Base-by-base conservation (phyloP, 2,797 vertebrate species). In the Babyrousa celebensis region DNA sequence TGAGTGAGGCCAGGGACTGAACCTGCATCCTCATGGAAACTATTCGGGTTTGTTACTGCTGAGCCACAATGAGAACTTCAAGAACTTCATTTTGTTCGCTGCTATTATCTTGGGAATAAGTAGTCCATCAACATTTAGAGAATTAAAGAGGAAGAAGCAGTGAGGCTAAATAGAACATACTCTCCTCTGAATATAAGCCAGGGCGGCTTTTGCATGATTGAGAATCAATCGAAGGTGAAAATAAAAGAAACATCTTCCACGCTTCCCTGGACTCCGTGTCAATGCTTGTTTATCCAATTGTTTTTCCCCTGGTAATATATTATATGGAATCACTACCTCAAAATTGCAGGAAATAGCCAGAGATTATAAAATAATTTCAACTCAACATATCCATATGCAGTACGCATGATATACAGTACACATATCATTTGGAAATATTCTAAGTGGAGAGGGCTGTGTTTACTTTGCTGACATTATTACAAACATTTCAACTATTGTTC, bases 311-410 rank as follows among this genome's bases (percentile, higher is more conserved):
- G 27, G 72, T 25, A 74, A 58, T 72, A 6, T 58, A 71, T 18
- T 32, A 1, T 58, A 21, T 6, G 60, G 32, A 16, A 48, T 65
- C 7, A 21, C 4, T 68, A 75, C n/a, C 20, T 74, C n/a, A 96
- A 79, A 67, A 87, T 70, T n/a, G 58, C 80, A 89, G 62, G 29
- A 40, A 12, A 14, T 14, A 54, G 12, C 5, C 6, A 71, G 48
- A 14, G 36, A 32, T 78, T 79, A 87, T 67, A 58, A 78, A 94
- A 78, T 52, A 32, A 67, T 32, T 23, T 91, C n/a, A 75, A 72
- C 6, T 36, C 3, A 77, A 12, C 10, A 20, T 8, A 67, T 3
- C 9, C 23, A 82, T 36, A 36, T 36, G 36, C 36, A 36, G 36
- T 36, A 36, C 36, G 36, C 36, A 36, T 36, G 36, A 36, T 36